Evolutionary conservation across 2,113 vertebrate genomes (phyloP), one percentile per base, ranked within the genome.

Genomic region (Cathartes aura): DNA sequence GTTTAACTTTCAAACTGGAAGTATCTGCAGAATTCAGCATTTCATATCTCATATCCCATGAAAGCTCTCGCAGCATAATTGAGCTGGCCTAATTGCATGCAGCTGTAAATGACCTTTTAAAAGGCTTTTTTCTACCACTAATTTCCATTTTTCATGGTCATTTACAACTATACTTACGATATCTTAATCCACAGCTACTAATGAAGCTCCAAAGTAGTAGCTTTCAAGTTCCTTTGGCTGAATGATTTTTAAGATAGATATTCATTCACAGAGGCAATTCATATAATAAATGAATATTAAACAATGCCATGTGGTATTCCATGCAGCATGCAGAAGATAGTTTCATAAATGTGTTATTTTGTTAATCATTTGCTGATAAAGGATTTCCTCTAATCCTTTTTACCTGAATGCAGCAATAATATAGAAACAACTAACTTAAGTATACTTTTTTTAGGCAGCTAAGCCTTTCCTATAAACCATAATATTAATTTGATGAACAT

Each of bases 91-190:
- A 94, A 94, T 87, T 79, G 42, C 38, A 2, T 45, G 56, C 74
- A 73, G 68, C 55, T 72, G 68, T 91, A 92, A 95, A 87, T 85
- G 89, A 87, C 87, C 91, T 95, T 87, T 87, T 94, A 93, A 93
- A 83, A 60, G 82, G 40, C 71, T 92, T 94, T 91, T 91, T 92
- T 90, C 53, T 92, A 17, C 34, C 11, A 30, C 47, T 97, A 82
- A 91, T 96, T 96, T 93, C 83, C 83, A 89, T 94, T 92, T 93
- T 89, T 91, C 85, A 91, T 73, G 62, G 73, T 85, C 76, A 76
- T 96, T 95, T 96, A 82, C 66, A 90, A 50, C 36, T 73, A n/a
- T 50, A 68, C 10, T 92, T 89, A 72, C 0, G 3, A 43, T 96
- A 93, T 95, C 93, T 85, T 94, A 94, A 94, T 95, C 74, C 48